These are phyloP conservation scores for Crotalus viridis DNA, from an alignment of 2,113 vertebrate species.

Conservation along the genomic window DNA sequence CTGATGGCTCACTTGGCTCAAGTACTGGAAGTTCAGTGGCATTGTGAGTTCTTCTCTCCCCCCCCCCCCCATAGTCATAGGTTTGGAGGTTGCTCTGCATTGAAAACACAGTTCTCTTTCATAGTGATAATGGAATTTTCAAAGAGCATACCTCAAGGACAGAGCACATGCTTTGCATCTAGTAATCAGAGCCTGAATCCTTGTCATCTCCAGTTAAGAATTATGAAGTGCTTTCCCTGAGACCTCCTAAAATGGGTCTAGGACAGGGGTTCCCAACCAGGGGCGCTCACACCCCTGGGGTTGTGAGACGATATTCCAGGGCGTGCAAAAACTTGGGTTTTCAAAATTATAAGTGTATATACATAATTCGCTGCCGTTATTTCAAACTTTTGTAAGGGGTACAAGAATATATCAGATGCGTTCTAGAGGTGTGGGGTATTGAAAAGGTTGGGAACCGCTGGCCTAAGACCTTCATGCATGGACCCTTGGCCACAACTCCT, in stretches of 20 bases:
- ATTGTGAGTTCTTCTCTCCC: neutral
- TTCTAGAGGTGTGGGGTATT: too few relatives aligned
- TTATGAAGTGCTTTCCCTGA: neutral
- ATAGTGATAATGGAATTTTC: neutral
- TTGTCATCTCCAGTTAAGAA: neutral
- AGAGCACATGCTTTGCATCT: neutral
- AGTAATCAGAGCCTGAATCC: neutral
- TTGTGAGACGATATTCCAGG: too few relatives aligned
- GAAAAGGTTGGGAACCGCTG: too few relatives aligned
- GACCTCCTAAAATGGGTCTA: neutral
- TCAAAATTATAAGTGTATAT: too few relatives aligned
- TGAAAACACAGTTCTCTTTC: neutral
- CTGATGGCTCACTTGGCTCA: neutral
- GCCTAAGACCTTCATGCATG: too few relatives aligned
- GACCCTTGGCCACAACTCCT: too few relatives aligned
- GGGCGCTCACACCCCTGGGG: too few relatives aligned
- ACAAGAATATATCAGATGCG: too few relatives aligned
- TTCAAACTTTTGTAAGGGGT: too few relatives aligned
- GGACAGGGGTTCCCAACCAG: too few relatives aligned
- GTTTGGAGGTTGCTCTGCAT: neutral
- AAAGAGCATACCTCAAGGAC: neutral
- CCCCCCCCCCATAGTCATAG: neutral
- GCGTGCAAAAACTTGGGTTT: too few relatives aligned
- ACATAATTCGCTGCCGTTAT: too few relatives aligned
- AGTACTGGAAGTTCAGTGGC: neutral